Evolutionary conservation across 2,797 vertebrate species (phyloP), one percentile per base, ranked within the genome.

Genomic region (Graptemys geographica): DNA sequence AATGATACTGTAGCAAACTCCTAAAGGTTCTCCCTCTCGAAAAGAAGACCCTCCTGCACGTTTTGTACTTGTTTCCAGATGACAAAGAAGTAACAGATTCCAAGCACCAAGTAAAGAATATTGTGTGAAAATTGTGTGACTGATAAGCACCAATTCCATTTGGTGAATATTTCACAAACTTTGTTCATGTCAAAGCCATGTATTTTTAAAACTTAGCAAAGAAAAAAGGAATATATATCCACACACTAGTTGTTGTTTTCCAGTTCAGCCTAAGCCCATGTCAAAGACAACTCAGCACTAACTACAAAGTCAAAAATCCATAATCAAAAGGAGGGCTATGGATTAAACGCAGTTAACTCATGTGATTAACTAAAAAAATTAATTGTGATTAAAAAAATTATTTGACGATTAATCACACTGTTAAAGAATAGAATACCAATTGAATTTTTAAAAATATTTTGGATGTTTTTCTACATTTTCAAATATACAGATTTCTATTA

Each of bases 41-140:
- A 19, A 37, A 18, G n/a, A 69, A 69, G 16, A 21, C 13, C 31
- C 87, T 84, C 88, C 56, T 69, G 82, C 65, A 88, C 96, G 87
- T 44, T 16, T 90, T 90, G n/a, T 94, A 47, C 11, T 88, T 81
- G 59, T 79, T 94, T 41, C 37, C 47, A 57, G 80, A 53, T 94
- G 90, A 95, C 33, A 96, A 94, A 94, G 85, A 95, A 90, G 65
- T 37, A 69, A n/a, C 31, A 59, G 57, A n/a, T 37, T 65, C 76
- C 83, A 44, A 86, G 72, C 12, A 25, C 11, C 11, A 96, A 93
- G 95, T 91, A 0, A 94, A 96, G 94, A 97, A 92, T 93, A 59
- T 78, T 84, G 92, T 93, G 79, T 94, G 94, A 97, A 96, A 94
- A 52, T 65, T 96, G 94, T 93, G 92, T 96, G 94, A 62, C 93